Evolutionary conservation across 2,888 invertebrate genomes (phyloP), one percentile per base, ranked within the genome.

Genomic region (Abscondita cerata): DNA sequence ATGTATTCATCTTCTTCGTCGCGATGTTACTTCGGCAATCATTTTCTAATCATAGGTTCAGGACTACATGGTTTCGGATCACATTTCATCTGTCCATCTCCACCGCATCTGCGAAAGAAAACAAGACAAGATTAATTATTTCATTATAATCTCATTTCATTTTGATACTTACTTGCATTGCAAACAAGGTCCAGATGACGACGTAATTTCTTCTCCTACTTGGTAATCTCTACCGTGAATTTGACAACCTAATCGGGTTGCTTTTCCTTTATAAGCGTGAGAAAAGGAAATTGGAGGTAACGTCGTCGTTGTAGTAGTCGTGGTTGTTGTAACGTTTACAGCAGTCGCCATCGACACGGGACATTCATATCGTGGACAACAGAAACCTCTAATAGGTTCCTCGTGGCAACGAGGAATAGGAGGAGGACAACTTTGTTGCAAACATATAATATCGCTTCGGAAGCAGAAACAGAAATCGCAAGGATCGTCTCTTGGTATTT

Each of bases 401-500:
- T 95, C 94, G 79, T 92, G 92, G 75, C 96, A 96, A 59, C 92
- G 92, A 51, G 91, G 89, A 73, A 96, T 95, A 38, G 96, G 96
- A 51, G 96, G 96, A 53, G 96, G 96, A 81, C 96, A 96, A 74
- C 95, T 95, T 81, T 96, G 96, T 81, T 96, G 95, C 68, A 96
- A 83, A 73, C 96, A 96, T 75, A 96, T 96, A 73, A 96, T 96
- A 77, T 96, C 95, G 78, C 95, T 94, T 80, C 96, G 87, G 85
- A 96, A 96, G 84, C 96, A 96, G 89, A 96, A 96, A 81, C 96
- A 96, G 84, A 96, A 96, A 78, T 96, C 95, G 79, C 96, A 96
- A 18, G 96, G 95, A 83, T 96, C 95, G 72, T 95, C 94, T 71
- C 96, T 85, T 38, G 95, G 95, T 74, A 96, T 95, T 82, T 96